A percentile compares a stretch with the other conserved stretches of the same genome.
These are phyloP conservation scores for Odobenus rosmarus DNA, from an alignment of 2,113 vertebrate species.

Conservation along the genomic window DNA sequence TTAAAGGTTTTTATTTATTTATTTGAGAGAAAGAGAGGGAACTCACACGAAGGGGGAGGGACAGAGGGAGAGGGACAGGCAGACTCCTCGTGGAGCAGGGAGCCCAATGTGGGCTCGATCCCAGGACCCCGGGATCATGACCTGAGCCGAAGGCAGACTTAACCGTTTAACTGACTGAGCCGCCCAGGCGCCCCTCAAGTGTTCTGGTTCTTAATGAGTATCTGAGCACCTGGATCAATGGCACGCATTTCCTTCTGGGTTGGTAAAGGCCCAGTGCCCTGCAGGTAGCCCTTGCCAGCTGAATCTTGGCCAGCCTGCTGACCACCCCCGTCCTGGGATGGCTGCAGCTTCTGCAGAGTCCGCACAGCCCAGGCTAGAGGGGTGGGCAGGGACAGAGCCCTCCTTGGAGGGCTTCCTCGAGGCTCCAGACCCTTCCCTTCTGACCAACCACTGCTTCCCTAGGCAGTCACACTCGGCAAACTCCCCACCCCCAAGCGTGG, in stretches of 20 bases:
- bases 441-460: background rate
- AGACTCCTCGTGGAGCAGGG: background rate
- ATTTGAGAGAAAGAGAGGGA: background rate
- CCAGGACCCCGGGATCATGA: background rate
- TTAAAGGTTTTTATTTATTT: background rate
- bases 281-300: accelerated
- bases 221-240: background rate
- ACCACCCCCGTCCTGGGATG: background rate
- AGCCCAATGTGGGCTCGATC: background rate
- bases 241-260: background rate
- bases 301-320: background rate
- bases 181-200: background rate
- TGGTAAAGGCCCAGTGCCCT: background rate
- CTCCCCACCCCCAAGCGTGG: accelerated
- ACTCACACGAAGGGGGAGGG: background rate
- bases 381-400: background rate
- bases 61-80: background rate
- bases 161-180: background rate
- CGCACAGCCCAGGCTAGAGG: background rate
- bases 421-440: background rate
- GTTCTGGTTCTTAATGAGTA: background rate
- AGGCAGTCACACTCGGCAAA: background rate
- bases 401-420: background rate
- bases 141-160: background rate
- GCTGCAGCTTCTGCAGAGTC: no score